A percentile compares a stretch with the other conserved stretches of the same genome.
Evolutionary conservation across 2,113 vertebrate genomes (phyloP).

Genomic region (Crotophaga sulcirostris): DNA sequence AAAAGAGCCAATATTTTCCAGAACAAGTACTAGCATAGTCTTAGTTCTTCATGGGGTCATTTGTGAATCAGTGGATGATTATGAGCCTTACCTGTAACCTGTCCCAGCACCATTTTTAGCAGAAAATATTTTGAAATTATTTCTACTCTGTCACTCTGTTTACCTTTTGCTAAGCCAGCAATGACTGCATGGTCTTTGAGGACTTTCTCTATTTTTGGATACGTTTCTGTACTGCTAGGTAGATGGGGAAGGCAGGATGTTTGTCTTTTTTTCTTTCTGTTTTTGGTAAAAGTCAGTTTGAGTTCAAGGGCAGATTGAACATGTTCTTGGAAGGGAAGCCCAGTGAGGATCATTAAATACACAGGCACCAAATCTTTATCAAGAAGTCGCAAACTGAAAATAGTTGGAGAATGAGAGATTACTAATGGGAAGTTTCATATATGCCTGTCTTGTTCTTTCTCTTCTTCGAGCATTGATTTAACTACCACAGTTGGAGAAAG

Average conservation of each 20-base stretch:
- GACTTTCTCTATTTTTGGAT: background rate
- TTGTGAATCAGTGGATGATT: background rate
- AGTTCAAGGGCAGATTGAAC: background rate
- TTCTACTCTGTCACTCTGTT: background rate
- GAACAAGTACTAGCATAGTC: background rate
- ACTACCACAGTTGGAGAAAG: background rate
- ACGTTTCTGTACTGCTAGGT: background rate
- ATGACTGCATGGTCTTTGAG: background rate
- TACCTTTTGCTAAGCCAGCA: background rate
- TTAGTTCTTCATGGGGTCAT: background rate
- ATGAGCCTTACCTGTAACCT: background rate
- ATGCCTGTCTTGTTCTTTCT: background rate
- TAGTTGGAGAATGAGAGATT: background rate
- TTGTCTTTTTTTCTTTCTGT: conserved; percentile 14
- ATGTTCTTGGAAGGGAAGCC: background rate
- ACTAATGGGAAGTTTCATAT: background rate
- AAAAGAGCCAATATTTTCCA: background rate
- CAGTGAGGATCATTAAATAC: background rate
- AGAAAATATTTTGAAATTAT: background rate
- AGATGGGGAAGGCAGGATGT: background rate
- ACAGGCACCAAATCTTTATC: background rate
- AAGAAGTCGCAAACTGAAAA: background rate
- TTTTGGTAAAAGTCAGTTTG: conserved; percentile 21
- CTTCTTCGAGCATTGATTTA: background rate
- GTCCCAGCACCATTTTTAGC: background rate